These are phyloP conservation scores for Aradus depressus DNA, from an alignment of 2,888 invertebrate species.

Conservation along the genomic window DNA sequence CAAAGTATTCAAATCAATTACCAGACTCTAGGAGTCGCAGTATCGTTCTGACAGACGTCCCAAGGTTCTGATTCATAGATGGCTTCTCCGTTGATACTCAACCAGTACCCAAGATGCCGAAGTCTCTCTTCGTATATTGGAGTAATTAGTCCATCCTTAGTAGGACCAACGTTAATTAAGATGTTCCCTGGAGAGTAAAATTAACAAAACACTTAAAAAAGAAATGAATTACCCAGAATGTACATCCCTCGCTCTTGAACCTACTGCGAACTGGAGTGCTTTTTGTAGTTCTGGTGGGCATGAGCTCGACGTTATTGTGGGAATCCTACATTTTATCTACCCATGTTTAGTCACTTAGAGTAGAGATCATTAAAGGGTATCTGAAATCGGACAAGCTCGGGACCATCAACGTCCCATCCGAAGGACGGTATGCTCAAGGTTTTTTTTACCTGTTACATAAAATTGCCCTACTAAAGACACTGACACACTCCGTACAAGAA, in stretches of 20 bases:
- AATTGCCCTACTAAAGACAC: no score
- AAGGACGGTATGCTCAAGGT: no score
- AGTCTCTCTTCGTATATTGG: slow-evolving; percentile 81
- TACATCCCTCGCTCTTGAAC: not conserved
- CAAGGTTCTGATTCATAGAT: slow-evolving; percentile 71
- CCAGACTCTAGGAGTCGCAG: slow-evolving; percentile 59
- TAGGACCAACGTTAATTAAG: slow-evolving; percentile 78
- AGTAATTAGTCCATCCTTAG: slow-evolving; percentile 72
- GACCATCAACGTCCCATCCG: no score
- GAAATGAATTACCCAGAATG: not conserved
- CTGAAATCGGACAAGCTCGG: no score
- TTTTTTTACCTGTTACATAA: no score
- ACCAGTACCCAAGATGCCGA: slow-evolving; percentile 65
- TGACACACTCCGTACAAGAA: no score
- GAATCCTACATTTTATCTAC: no score
- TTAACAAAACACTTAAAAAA: not conserved
- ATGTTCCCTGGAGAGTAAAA: slow-evolving; percentile 51
- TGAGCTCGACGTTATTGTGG: no score
- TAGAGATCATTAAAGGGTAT: no score
- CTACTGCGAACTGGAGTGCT: no score
- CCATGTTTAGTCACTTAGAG: no score
- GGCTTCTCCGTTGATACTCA: slow-evolving; percentile 73
- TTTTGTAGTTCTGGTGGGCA: no score
- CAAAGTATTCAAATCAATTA: slow-evolving; percentile 39
- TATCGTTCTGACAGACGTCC: slow-evolving; percentile 65